These are phyloP conservation scores for Dissostichus mawsoni DNA, from an alignment of 2,113 vertebrate species.

Conservation along the genomic window DNA sequence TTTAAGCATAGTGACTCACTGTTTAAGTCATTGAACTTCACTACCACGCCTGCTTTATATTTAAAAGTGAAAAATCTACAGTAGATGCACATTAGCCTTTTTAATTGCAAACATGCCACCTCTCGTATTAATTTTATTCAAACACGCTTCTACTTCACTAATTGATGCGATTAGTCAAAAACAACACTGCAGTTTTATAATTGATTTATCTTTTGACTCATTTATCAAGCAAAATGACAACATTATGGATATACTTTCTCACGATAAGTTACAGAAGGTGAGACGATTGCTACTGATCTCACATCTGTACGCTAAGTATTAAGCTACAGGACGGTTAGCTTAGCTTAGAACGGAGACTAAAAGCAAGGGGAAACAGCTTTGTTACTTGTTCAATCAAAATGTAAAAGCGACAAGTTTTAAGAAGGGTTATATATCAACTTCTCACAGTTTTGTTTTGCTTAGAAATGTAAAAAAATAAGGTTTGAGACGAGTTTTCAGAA, in stretches of 20 bases:
- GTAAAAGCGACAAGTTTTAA: no score
- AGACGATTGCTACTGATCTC: no score
- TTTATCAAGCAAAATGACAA: neutral
- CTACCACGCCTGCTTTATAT: neutral
- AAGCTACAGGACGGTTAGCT: no score
- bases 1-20: neutral
- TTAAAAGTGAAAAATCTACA: neutral
- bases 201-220: neutral
- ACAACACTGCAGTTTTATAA: neutral
- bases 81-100: neutral
- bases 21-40: neutral
- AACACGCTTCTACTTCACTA: neutral
- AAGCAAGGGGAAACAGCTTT: no score
- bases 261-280: no score
- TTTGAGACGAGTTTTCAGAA: neutral
- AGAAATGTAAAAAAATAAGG: no score
- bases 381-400: no score
- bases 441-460: no score
- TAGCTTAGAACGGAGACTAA: no score
- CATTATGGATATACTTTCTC: no score
- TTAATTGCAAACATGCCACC: neutral
- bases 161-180: neutral
- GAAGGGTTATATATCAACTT: no score
- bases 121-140: neutral
- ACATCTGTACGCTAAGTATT: no score